Evolutionary conservation across 2,113 vertebrate species (phyloP).

Genomic region (Pavo muticus): DNA sequence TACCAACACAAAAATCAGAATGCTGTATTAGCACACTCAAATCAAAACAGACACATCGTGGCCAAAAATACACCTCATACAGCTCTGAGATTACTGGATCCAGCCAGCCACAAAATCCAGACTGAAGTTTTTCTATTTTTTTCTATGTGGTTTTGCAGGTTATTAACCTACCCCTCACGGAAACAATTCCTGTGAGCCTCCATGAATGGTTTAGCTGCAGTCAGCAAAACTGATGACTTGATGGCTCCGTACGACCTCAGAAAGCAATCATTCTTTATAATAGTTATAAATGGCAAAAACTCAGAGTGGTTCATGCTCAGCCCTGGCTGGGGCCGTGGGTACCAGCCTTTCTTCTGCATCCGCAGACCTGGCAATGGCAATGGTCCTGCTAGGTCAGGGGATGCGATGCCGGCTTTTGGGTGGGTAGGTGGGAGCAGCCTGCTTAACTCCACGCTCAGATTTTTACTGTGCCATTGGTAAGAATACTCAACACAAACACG

Average conservation of each 20-base stretch:
- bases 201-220: conserved; percentile 28
- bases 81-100: conserved; percentile 27
- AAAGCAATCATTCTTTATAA: conserved; percentile 35
- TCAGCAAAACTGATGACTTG: conserved; percentile 35
- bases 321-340: rapidly evolving
- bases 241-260: conserved; percentile 15
- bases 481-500: neutral
- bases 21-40: neutral
- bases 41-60: neutral
- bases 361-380: neutral
- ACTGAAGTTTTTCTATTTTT: conserved; percentile 49
- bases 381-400: neutral
- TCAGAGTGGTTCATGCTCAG: neutral
- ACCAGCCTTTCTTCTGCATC: neutral
- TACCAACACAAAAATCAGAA: neutral
- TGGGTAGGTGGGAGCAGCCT: neutral
- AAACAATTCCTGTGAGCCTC: conserved; percentile 49
- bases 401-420: neutral
- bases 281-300: neutral
- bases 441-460: neutral
- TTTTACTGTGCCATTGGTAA: conserved; percentile 27
- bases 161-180: conserved; percentile 47
- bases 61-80: conserved; percentile 2
- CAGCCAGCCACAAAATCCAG: conserved; percentile 42
- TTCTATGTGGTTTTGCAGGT: conserved; percentile 40